Conservation (phyloP, 2,888 invertebrate genomes). For the Smittia aterrima region DNA sequence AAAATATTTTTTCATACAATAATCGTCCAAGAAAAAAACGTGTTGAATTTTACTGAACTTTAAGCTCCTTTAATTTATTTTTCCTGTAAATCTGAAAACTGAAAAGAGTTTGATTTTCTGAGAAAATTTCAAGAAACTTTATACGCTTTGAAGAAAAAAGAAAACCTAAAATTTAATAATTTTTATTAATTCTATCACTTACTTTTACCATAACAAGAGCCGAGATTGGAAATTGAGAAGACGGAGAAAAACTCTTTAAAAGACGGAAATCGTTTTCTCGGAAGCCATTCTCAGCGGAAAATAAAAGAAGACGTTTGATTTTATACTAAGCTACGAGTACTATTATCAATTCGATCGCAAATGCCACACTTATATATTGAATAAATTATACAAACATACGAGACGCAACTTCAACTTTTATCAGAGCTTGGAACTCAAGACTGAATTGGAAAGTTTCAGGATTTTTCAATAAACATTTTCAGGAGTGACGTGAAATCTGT, state of each 20-base stretch:
- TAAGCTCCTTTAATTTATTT: background rate
- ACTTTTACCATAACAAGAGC: too few species aligned
- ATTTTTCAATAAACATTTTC: too few species aligned
- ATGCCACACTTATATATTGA: background rate
- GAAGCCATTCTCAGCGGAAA: too few species aligned
- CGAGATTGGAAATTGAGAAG: too few species aligned
- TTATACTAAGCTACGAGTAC: background rate
- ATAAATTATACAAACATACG: background rate
- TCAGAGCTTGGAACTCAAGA: too few species aligned
- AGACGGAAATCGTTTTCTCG: too few species aligned
- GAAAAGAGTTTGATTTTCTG: background rate
- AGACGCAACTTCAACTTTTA: too few species aligned
- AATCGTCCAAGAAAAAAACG: slow-evolving; percentile 35
- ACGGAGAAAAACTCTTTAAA: too few species aligned
- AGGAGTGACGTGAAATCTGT: too few species aligned
- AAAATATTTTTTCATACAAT: slow-evolving; percentile 41
- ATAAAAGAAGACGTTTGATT: background rate
- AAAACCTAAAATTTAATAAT: background rate
- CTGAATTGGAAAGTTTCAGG: too few species aligned
- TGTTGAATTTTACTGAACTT: slow-evolving; percentile 34
- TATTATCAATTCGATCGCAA: slow-evolving; percentile 12
- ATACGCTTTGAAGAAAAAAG: slow-evolving; percentile 36
- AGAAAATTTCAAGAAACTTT: slow-evolving; percentile 32
- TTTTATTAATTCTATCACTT: background rate
- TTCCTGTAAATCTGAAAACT: slow-evolving; percentile 12